A percentile compares a stretch with the other conserved stretches of the same genome.
Evolutionary conservation across 2,113 vertebrate species (phyloP).

Genomic region (Neodontobutis hainanensis): DNA sequence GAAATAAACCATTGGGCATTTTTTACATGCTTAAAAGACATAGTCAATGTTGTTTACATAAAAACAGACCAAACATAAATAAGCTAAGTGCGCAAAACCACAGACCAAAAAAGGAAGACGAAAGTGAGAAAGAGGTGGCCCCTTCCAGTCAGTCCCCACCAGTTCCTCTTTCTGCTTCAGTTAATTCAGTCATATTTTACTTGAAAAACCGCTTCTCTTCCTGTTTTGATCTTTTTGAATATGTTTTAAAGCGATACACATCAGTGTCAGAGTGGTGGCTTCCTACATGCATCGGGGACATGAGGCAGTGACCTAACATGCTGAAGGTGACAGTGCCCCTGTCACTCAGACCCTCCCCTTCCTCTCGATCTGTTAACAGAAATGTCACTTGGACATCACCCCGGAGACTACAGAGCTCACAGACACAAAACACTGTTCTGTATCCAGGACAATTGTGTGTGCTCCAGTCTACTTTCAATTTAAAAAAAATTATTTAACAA

Average conservation of each 20-base stretch:
- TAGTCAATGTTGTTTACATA: not conserved
- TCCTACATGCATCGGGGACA: not conserved
- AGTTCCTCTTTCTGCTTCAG: slow-evolving; percentile 60
- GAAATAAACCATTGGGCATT: not conserved
- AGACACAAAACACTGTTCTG: too few relatives aligned
- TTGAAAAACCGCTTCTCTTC: slow-evolving; percentile 50
- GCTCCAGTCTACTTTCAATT: too few relatives aligned
- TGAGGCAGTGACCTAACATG: slow-evolving; percentile 12
- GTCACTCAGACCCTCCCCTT: slow-evolving; percentile 3
- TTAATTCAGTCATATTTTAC: slow-evolving; percentile 18
- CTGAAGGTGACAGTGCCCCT: slow-evolving; percentile 15
- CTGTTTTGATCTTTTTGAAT: slow-evolving; percentile 29
- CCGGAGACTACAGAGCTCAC: not conserved
- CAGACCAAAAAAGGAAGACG: slow-evolving; percentile 31
- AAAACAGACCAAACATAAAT: not conserved
- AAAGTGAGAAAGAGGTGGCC: slow-evolving; percentile 23
- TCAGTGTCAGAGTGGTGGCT: not conserved
- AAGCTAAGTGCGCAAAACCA: not conserved
- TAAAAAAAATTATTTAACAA: too few relatives aligned
- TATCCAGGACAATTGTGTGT: too few relatives aligned
- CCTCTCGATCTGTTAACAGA: slow-evolving; percentile 2
- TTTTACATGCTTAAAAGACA: not conserved
- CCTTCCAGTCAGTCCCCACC: slow-evolving; percentile 38
- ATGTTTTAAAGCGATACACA: not conserved
- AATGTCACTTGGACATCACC: slow-evolving; percentile 3